Conservation (phyloP, 2,888 invertebrate genomes). For the Leucania comma region DNA sequence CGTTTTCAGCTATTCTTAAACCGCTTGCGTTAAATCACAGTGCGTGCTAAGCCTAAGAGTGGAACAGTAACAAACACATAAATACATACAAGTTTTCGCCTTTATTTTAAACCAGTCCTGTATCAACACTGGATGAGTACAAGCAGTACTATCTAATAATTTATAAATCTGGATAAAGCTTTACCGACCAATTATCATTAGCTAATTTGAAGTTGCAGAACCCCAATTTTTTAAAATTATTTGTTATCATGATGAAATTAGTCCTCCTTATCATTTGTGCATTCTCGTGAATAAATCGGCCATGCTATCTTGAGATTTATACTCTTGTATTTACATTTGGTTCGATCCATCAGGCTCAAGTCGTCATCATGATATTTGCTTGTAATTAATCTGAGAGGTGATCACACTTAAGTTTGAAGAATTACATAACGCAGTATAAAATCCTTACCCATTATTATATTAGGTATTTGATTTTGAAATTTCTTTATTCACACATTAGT, state of each 20-base stretch:
- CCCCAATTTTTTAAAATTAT: not conserved
- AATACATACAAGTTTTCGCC: too few species aligned
- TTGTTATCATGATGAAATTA: slow-evolving; percentile 12
- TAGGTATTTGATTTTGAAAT: too few species aligned
- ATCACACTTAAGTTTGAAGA: not conserved
- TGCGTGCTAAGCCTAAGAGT: too few species aligned
- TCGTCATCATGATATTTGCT: slow-evolving; percentile 12
- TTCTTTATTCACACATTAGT: too few species aligned
- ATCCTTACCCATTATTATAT: not conserved
- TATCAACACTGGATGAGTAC: too few species aligned
- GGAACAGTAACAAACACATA: too few species aligned
- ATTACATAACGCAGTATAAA: not conserved
- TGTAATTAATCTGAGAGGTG: slow-evolving; percentile 1
- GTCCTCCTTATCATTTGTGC: not conserved
- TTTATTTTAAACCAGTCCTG: too few species aligned
- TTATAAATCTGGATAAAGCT: not conserved
- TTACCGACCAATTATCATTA: not conserved
- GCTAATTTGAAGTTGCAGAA: too few species aligned
- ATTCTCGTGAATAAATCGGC: slow-evolving; percentile 5
- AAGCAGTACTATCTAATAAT: not conserved
- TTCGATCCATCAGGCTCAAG: slow-evolving; percentile 22
- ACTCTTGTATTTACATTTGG: slow-evolving; percentile 11
- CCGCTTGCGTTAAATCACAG: too few species aligned
- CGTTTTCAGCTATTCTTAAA: too few species aligned
- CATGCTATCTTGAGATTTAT: slow-evolving; percentile 21